Conservation (phyloP, 1,140 invertebrate species). For the Anastatus disparis region DNA sequence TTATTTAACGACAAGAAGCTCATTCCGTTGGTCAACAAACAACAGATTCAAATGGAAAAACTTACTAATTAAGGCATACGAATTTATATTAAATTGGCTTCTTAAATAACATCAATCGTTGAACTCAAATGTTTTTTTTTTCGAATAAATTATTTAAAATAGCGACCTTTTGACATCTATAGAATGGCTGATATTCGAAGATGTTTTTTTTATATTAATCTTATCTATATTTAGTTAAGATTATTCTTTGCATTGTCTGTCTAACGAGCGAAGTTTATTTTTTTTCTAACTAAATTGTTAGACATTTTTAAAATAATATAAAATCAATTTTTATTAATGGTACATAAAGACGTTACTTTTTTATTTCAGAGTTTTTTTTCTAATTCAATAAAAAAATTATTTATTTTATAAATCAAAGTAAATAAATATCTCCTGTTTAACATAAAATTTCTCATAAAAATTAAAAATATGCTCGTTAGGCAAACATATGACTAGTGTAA, state of each 20-base stretch:
- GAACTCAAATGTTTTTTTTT: neutral
- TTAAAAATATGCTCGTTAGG: slow-evolving; percentile 8
- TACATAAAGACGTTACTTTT: too few relatives aligned
- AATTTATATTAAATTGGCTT: slow-evolving; percentile 36
- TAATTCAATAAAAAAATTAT: too few relatives aligned
- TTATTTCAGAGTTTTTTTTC: too few relatives aligned
- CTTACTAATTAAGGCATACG: slow-evolving; percentile 37
- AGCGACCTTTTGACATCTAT: neutral
- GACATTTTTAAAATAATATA: too few relatives aligned
- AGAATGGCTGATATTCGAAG: slow-evolving; percentile 13
- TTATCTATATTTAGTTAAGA: neutral
- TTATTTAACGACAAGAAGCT: slow-evolving; percentile 44
- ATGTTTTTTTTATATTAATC: slow-evolving; percentile 6
- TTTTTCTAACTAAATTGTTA: neutral
- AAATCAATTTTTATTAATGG: too few relatives aligned
- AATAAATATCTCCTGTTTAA: too few relatives aligned
- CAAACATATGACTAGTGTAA: slow-evolving; percentile 21
- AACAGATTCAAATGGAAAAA: slow-evolving; percentile 38
- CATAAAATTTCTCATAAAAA: too few relatives aligned
- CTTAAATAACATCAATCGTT: slow-evolving; percentile 7
- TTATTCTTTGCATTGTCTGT: neutral
- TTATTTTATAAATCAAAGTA: too few relatives aligned
- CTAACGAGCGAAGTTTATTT: slow-evolving; percentile 3
- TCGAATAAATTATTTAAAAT: slow-evolving; percentile 8
- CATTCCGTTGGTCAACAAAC: slow-evolving; percentile 42